phyloP scores from a whole-genome alignment of 2,888 invertebrate species.

The Steinernema carpocapsae region DNA sequence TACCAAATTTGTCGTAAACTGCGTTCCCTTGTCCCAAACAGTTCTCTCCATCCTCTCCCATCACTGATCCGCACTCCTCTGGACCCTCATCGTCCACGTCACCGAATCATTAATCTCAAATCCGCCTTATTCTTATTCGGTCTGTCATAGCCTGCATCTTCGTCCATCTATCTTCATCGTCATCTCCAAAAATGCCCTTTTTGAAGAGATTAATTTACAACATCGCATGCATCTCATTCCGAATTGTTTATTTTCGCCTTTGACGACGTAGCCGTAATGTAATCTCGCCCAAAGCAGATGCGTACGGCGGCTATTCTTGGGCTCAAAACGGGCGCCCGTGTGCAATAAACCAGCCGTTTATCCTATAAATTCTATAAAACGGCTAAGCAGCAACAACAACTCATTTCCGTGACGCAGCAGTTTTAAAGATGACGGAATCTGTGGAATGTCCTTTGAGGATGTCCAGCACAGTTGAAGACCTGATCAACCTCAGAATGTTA shows the following conservation, averaged over 20 bases:
- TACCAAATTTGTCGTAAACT: too few species aligned
- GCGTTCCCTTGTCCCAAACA: too few species aligned
- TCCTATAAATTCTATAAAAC: neutral
- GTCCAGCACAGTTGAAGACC: too few species aligned
- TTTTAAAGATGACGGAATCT: neutral
- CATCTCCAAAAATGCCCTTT: neutral
- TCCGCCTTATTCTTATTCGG: too few species aligned
- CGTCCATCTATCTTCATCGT: too few species aligned
- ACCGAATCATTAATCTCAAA: too few species aligned
- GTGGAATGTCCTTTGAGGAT: constrained; percentile 9
- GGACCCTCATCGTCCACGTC: too few species aligned
- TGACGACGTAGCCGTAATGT: neutral
- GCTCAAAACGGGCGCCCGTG: neutral
- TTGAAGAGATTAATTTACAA: neutral
- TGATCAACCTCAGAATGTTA: neutral
- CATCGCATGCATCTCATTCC: neutral
- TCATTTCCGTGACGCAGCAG: neutral
- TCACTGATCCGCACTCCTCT: too few species aligned
- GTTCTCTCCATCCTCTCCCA: too few species aligned
- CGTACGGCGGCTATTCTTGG: constrained; percentile 21
- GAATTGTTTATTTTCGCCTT: constrained; percentile 3
- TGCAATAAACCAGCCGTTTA: neutral
- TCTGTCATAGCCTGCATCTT: too few species aligned
- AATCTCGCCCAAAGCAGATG: constrained; percentile 18
- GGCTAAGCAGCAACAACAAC: neutral